Evolutionary conservation across 2,797 vertebrate species (phyloP).

Genomic region (Periparus ater): DNA sequence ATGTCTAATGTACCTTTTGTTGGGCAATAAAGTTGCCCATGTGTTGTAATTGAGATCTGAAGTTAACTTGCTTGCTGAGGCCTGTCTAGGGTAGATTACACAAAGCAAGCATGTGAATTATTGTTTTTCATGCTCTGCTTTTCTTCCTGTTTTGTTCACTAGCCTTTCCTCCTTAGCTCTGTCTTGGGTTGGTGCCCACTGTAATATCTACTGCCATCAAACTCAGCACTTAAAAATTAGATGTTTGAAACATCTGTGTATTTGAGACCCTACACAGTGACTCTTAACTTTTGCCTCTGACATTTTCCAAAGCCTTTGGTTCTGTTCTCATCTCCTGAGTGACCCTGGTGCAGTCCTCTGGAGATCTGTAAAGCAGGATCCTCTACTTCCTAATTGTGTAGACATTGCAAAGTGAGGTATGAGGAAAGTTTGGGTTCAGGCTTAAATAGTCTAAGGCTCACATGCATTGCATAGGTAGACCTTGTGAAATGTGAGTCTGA

Average conservation of each 20-base stretch:
- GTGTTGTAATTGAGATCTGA: constrained; percentile 1
- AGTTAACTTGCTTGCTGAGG: background rate
- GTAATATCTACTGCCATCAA: background rate
- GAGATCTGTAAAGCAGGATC: background rate
- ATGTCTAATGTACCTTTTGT: constrained; percentile 8
- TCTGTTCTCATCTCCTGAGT: background rate
- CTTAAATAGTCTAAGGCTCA: background rate
- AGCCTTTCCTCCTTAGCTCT: background rate
- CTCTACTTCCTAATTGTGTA: background rate
- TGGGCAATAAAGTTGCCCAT: constrained; percentile 15
- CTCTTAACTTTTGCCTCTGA: constrained; percentile 7
- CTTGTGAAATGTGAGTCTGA: background rate
- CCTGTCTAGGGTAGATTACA: background rate
- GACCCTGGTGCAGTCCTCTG: background rate
- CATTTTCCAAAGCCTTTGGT: background rate
- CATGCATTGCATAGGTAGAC: accelerated
- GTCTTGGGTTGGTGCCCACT: constrained; percentile 4
- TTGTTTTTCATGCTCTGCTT: background rate
- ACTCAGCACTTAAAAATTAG: background rate
- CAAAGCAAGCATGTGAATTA: background rate
- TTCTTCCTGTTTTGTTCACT: background rate
- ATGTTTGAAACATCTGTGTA: constrained; percentile 30
- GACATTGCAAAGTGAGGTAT: background rate
- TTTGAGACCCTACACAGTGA: constrained; percentile 13
- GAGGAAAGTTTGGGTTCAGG: background rate